phyloP scores from a whole-genome alignment of 1,140 invertebrate genomes.

The Psilanteris sp. region DNA sequence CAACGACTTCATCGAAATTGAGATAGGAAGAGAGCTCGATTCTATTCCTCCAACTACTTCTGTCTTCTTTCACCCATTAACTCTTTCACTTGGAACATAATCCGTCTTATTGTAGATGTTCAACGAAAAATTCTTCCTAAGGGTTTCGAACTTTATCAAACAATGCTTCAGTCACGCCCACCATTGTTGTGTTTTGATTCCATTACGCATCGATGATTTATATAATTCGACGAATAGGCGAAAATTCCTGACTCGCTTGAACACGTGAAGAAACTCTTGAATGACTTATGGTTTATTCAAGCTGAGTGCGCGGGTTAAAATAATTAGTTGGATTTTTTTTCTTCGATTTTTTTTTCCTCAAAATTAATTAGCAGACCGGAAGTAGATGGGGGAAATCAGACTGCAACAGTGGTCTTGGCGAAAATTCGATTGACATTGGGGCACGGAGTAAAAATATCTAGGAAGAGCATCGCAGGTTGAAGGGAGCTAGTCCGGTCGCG shows the following conservation, averaged over 20 bases:
- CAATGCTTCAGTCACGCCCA: background rate
- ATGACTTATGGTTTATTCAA: conserved; percentile 54
- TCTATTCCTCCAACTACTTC: conserved; percentile 3
- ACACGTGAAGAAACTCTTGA: conserved; percentile 21
- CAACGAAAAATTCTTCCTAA: background rate
- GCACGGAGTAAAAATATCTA: conserved; percentile 13
- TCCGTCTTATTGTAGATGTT: conserved; percentile 19
- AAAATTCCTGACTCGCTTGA: background rate
- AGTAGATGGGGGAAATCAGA: conserved; percentile 21
- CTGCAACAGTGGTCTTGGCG: conserved; percentile 5
- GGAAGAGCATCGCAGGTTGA: conserved; percentile 8
- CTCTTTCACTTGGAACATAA: conserved; percentile 29
- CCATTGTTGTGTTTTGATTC: conserved; percentile 38
- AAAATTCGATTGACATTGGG: conserved; percentile 24
- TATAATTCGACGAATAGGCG: conserved; percentile 3
- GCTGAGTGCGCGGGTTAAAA: conserved; percentile 29
- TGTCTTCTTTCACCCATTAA: conserved; percentile 17
- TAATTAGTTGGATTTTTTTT: conserved; percentile 54
- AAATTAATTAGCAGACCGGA: conserved; percentile 47
- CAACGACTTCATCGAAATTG: conserved; percentile 69
- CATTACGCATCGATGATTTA: conserved; percentile 21
- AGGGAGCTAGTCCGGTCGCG: conserved; percentile 36
- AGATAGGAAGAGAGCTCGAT: conserved; percentile 44
- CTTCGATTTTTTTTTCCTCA: too few relatives aligned
- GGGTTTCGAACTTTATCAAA: conserved; percentile 9